Evolutionary conservation across 2,888 invertebrate species (phyloP).

Genomic region (Notodonta dromedarius): DNA sequence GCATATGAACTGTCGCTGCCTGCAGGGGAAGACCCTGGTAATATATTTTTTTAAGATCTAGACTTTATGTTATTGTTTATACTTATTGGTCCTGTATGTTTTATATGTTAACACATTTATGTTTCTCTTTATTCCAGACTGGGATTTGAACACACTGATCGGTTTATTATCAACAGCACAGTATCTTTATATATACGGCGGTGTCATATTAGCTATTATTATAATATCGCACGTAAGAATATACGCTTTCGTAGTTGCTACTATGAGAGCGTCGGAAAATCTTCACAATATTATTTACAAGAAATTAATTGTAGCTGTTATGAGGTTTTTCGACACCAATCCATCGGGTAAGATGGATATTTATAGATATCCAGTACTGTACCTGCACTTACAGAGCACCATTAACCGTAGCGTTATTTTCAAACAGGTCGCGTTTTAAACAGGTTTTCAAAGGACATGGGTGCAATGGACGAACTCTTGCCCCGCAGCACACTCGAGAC

Average conservation of each 20-base stretch:
- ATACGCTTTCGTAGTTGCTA: constrained; percentile 83
- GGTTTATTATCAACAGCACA: constrained; percentile 64
- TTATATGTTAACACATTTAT: neutral
- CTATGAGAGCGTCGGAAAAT: constrained; percentile 86
- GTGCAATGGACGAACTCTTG: constrained; percentile 89
- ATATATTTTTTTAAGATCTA: too few species aligned
- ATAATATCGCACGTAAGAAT: constrained; percentile 81
- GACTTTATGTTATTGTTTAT: too few species aligned
- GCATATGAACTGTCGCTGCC: constrained; percentile 54
- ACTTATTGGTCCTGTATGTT: too few species aligned
- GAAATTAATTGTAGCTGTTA: constrained; percentile 87
- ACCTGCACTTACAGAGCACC: neutral
- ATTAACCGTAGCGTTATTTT: constrained; percentile 9
- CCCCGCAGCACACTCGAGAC: constrained; percentile 87
- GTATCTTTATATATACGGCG: constrained; percentile 66
- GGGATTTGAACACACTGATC: constrained; percentile 55
- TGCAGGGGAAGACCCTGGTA: constrained; percentile 53
- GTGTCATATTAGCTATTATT: constrained; percentile 66
- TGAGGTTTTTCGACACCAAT: constrained; percentile 91
- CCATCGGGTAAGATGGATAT: constrained; percentile 85
- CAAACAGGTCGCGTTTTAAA: constrained; percentile 86
- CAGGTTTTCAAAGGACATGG: constrained; percentile 93
- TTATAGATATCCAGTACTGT: neutral
- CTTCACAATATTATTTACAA: constrained; percentile 91
- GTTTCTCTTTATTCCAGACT: constrained; percentile 50